Conservation (phyloP, 2,113 vertebrate genomes). For the Eleginops maclovinus region DNA sequence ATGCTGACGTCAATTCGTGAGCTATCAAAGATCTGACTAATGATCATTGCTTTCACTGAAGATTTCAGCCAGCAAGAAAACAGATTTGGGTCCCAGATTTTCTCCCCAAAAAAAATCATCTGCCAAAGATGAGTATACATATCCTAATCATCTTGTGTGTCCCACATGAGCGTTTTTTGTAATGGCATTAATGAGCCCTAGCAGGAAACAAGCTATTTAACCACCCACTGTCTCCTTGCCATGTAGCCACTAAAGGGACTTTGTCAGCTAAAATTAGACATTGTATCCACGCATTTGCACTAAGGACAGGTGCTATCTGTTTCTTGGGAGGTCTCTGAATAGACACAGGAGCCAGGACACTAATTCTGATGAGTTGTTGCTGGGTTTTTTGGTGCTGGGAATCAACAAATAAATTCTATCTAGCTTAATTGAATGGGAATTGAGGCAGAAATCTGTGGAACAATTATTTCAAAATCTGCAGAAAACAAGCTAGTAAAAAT, state of each 20-base stretch:
- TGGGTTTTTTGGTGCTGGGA: background rate
- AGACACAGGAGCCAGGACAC: background rate
- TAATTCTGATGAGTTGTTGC: background rate
- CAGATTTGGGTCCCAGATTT: constrained; percentile 37
- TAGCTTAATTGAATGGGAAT: background rate
- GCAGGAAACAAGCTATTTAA: constrained; percentile 71
- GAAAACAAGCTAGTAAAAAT: background rate
- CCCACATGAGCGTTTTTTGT: constrained; percentile 29
- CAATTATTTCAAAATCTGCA: background rate
- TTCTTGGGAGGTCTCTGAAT: background rate
- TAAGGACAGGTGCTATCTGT: background rate
- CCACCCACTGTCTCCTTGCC: constrained; percentile 40
- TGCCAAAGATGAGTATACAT: constrained; percentile 53
- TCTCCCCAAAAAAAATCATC: constrained; percentile 56
- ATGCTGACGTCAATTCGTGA: constrained; percentile 62
- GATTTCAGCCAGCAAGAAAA: constrained; percentile 33
- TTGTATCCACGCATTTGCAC: background rate
- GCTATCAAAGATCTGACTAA: constrained; percentile 34
- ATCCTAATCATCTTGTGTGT: constrained; percentile 40
- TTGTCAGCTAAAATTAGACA: background rate
- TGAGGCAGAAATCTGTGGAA: background rate
- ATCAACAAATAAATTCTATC: background rate
- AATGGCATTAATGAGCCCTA: constrained; percentile 22
- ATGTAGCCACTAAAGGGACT: too few relatives aligned
- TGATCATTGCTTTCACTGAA: constrained; percentile 11